Evolutionary conservation across 92 coral and sea anemone genomes (phyloP).

Genomic region (Porites rus): DNA sequence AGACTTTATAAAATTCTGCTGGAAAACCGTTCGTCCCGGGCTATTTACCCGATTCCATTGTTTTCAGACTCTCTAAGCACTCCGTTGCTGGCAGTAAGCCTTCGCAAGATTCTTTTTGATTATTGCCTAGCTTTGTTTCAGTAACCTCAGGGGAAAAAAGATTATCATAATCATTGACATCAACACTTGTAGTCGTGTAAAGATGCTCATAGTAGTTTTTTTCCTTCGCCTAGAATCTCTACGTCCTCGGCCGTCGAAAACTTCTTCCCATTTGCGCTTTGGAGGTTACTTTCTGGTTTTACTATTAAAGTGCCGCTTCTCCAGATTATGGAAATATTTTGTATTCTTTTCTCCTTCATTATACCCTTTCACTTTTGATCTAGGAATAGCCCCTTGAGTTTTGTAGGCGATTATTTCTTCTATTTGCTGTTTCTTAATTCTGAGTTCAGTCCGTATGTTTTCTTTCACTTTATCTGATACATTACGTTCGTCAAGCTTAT

Average conservation of each 20-base stretch:
- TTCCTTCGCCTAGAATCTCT: conserved; percentile 2
- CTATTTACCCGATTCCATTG: neutral
- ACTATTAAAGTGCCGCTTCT: neutral
- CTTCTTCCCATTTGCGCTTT: neutral
- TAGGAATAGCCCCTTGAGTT: neutral
- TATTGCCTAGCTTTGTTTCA: too few relatives aligned
- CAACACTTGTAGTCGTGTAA: too few relatives aligned
- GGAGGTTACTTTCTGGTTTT: neutral
- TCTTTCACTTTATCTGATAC: conserved; percentile 7
- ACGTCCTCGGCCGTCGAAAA: too few relatives aligned
- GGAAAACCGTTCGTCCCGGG: conserved; percentile 17
- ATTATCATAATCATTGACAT: too few relatives aligned
- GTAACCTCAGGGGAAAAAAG: too few relatives aligned
- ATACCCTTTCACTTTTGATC: neutral
- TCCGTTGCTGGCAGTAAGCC: too few relatives aligned
- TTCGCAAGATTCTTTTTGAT: too few relatives aligned
- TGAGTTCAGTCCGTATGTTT: conserved; percentile 12
- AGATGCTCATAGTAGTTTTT: neutral
- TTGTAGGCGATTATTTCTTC: conserved; percentile 10
- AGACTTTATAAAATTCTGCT: too few relatives aligned
- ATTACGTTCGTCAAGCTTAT: neutral
- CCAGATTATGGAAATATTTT: too few relatives aligned
- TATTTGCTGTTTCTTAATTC: conserved; percentile 3
- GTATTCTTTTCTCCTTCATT: too few relatives aligned
- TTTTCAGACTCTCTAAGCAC: too few relatives aligned